Base-by-base conservation (phyloP, 2,888 invertebrate genomes). In the Lepidocyrtoides sp. region DNA sequence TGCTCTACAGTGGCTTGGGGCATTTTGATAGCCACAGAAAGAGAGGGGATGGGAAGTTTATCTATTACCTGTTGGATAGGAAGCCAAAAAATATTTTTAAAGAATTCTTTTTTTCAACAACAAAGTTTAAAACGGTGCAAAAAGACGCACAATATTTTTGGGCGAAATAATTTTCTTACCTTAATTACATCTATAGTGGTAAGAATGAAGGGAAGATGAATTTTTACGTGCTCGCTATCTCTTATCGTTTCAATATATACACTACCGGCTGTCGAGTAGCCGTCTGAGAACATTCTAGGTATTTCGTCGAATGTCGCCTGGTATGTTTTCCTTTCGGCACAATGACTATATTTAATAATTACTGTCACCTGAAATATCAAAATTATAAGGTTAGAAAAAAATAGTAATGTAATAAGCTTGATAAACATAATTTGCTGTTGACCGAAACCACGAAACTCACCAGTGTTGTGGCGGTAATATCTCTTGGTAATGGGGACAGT, bases 221-320 rank as follows among this genome's bases (percentile, higher is more conserved):
- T 94, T 87, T 93, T 93, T 20, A 94, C 93, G 87, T 94, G 94
- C 66, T 94, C 94, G 88, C 94, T 94, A 54, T 93, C 93, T 57
- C 82, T 84, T 29, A 94, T 91, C 12, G 92, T 93, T 84, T 94
- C 94, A 72, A 94, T 93, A 69, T 92, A 92, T n/a, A 94, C 94
- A 90, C 91, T 93, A 32, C 93, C 93, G 75, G 94, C 93, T 12
- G 92, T 93, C 10, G 91, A 91, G 66, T 85, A 92, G 23, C 94
- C 94, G 81, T 94, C 94, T 17, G 93, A 93, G 57, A 94, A 94
- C 94, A 94, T 94, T 8, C 93, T 93, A 17, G 94, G 94, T 26
- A 94, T 93, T 92, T 94, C 94, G 83, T 93, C 93, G 83, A 93
- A 91, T 20, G 92, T 91, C 1, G 94, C 94, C 91, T 94, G 94